Conservation (phyloP, 2,113 vertebrate genomes). For the Centropus unirufus region DNA sequence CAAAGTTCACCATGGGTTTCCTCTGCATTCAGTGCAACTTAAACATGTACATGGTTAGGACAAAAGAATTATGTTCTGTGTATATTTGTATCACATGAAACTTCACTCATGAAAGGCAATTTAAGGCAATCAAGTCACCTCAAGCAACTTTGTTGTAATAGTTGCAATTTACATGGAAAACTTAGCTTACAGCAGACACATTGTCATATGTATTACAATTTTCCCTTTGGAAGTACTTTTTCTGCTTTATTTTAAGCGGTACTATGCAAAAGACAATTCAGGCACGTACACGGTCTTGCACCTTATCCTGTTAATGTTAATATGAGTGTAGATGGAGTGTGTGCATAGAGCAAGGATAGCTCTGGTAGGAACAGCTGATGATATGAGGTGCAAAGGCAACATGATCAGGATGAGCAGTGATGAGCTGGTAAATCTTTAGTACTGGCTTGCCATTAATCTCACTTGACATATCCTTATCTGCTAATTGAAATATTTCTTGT, state of each 20-base stretch:
- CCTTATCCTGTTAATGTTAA: background rate
- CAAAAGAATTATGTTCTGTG: background rate
- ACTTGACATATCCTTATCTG: background rate
- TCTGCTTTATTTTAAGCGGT: background rate
- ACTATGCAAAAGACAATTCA: background rate
- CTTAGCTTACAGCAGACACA: background rate
- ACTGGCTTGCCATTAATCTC: background rate
- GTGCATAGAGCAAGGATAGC: background rate
- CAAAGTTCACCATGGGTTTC: background rate
- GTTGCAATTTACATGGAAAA: background rate
- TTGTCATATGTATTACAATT: background rate
- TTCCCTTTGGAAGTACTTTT: background rate
- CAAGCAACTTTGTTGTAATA: background rate
- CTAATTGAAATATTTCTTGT: background rate
- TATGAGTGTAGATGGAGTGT: background rate
- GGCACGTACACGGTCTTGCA: background rate
- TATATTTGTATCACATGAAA: accelerated
- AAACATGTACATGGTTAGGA: background rate
- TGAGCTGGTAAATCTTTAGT: background rate
- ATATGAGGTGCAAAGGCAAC: accelerated
- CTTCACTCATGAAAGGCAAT: background rate
- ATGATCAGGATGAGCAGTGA: background rate
- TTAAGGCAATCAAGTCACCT: background rate
- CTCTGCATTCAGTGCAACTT: background rate
- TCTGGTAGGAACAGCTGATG: background rate